These are phyloP conservation scores for Cheirogaleus medius DNA, from an alignment of 2,113 vertebrate species.

Conservation along the genomic window DNA sequence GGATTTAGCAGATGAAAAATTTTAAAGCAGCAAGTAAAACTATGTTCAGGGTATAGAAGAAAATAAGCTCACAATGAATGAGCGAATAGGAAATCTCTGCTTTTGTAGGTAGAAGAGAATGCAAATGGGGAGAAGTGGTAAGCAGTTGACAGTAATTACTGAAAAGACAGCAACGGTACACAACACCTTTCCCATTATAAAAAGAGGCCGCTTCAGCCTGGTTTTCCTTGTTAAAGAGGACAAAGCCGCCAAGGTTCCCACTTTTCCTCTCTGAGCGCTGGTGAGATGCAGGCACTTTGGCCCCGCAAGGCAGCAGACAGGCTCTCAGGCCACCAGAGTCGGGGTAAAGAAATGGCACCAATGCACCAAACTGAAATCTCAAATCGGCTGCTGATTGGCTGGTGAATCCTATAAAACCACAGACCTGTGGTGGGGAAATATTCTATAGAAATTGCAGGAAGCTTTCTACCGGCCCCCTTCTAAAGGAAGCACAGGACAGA, in stretches of 20 bases:
- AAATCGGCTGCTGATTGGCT: neutral
- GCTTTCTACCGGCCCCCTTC: neutral
- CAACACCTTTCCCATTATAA: neutral
- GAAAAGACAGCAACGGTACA: neutral
- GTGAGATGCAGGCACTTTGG: neutral
- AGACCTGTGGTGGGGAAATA: neutral
- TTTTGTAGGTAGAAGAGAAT: neutral
- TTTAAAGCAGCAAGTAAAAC: neutral
- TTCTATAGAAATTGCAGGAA: neutral
- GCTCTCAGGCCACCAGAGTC: neutral
- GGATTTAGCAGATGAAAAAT: neutral
- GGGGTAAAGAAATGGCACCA: neutral
- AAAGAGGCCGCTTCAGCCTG: neutral
- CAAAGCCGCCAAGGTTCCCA: neutral
- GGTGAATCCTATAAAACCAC: neutral
- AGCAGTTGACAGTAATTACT: neutral
- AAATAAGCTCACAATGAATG: neutral
- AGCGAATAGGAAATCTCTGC: neutral
- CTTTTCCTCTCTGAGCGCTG: neutral
- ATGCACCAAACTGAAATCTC: neutral
- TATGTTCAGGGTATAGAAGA: neutral
- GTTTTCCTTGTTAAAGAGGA: neutral
- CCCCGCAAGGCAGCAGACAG: neutral
- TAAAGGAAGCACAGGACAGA: neutral
- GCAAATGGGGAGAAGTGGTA: neutral